phyloP scores from a whole-genome alignment of 2,113 vertebrate species.

The Abramis brama region DNA sequence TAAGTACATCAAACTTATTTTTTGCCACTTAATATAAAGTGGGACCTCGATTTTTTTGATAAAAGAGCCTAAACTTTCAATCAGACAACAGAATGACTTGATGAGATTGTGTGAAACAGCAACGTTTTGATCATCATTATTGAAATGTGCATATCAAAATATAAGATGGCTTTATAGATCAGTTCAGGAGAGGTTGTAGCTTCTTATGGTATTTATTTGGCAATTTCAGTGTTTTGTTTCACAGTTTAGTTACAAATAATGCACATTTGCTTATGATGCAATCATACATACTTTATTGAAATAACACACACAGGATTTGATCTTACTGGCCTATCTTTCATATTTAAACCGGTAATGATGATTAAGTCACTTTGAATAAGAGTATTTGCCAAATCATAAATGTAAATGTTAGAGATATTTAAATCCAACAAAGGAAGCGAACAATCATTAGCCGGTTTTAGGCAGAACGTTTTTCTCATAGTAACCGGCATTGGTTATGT shows the following conservation, averaged over 20 bases:
- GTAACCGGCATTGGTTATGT: conserved; percentile 47
- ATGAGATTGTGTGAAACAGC: background rate
- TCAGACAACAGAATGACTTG: background rate
- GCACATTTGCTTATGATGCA: background rate
- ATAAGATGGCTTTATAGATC: too few species aligned
- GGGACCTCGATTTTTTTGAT: too few species aligned
- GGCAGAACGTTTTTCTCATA: conserved; percentile 61
- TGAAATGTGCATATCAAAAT: too few species aligned
- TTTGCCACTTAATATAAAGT: too few species aligned
- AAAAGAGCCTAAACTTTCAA: background rate
- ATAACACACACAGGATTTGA: background rate
- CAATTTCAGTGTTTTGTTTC: background rate
- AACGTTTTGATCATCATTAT: too few species aligned
- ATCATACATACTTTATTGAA: background rate
- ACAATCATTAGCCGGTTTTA: background rate
- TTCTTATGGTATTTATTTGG: background rate
- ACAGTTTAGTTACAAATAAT: background rate
- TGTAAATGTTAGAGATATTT: background rate
- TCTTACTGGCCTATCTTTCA: background rate
- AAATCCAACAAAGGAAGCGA: background rate
- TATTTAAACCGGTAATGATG: background rate
- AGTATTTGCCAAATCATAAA: background rate
- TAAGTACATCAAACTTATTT: too few species aligned
- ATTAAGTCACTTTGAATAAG: background rate
- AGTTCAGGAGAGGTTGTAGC: background rate